These are phyloP conservation scores for Drosophila grimshawi DNA, from an alignment of 1,140 invertebrate species.

Conservation along the genomic window DNA sequence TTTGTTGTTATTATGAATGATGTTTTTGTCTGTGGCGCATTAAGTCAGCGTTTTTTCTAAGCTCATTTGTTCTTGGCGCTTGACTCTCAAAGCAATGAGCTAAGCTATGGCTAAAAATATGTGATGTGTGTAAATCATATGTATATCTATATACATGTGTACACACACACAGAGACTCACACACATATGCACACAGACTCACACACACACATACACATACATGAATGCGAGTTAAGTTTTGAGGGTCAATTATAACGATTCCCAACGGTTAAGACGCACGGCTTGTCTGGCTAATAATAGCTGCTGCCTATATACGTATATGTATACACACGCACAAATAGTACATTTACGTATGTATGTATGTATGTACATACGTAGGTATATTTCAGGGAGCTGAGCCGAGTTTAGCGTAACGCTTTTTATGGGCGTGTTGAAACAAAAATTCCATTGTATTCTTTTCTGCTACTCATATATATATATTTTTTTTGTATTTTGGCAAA, in stretches of 20 bases:
- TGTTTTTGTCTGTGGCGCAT: constrained; percentile 28
- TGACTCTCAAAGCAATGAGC: constrained; percentile 54
- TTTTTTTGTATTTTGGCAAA: constrained; percentile 35
- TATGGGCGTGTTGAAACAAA: constrained; percentile 38
- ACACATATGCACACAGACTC: constrained; percentile 36
- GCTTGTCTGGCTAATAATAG: constrained; percentile 30
- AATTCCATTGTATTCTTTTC: constrained; percentile 32
- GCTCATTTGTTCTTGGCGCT: constrained; percentile 33
- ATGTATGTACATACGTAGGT: background rate
- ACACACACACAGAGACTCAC: constrained; percentile 11
- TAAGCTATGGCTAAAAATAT: constrained; percentile 51
- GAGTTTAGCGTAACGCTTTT: constrained; percentile 18
- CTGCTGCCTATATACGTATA: background rate
- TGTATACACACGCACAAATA: background rate
- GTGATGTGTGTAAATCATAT: background rate
- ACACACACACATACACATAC: constrained; percentile 25
- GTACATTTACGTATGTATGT: background rate
- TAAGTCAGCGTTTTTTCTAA: constrained; percentile 36
- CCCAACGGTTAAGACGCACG: constrained; percentile 38
- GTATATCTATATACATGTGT: constrained; percentile 1
- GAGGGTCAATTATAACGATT: constrained; percentile 77
- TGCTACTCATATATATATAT: background rate
- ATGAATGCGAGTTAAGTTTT: constrained; percentile 47
- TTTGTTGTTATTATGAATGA: constrained; percentile 2
- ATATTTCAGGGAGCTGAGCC: background rate